A percentile compares a stretch with the other conserved stretches of the same genome.
These are phyloP conservation scores for Callyntrura guangdongensis DNA, from an alignment of 2,888 invertebrate species.

Conservation along the genomic window DNA sequence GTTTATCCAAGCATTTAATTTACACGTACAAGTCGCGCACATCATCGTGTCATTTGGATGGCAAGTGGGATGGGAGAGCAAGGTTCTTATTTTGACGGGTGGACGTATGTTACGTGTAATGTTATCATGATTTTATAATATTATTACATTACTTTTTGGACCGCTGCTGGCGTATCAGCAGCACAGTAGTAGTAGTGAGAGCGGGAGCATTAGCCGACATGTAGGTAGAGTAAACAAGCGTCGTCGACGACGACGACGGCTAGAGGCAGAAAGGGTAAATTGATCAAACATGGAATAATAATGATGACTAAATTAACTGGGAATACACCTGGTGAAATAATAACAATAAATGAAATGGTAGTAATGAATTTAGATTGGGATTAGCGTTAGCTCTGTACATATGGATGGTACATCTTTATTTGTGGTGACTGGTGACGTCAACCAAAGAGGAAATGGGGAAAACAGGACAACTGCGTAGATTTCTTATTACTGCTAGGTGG, in stretches of 20 bases:
- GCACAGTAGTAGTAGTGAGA: not conserved
- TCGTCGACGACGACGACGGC: not conserved
- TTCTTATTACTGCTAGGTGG: no score
- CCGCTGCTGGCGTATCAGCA: not conserved
- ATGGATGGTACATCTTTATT: no score
- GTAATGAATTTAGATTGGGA: slow-evolving; percentile 72
- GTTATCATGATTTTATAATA: slow-evolving; percentile 41
- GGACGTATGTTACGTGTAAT: slow-evolving; percentile 42
- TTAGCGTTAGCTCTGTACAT: no score
- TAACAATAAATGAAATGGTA: slow-evolving; percentile 39
- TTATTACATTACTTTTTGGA: slow-evolving; percentile 48
- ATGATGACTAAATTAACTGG: slow-evolving; percentile 76
- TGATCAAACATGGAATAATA: slow-evolving; percentile 42
- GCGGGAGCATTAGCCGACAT: not conserved
- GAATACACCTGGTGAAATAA: slow-evolving; percentile 74
- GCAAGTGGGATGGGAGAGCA: no score
- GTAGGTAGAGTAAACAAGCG: slow-evolving; percentile 34
- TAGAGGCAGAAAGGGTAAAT: slow-evolving; percentile 37
- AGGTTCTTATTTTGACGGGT: slow-evolving; percentile 66
- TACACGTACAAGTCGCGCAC: slow-evolving; percentile 37
- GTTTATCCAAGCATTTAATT: slow-evolving; percentile 79
- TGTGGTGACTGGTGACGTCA: not conserved
- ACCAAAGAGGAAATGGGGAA: not conserved
- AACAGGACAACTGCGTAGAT: no score
- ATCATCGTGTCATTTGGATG: no score